phyloP scores from a whole-genome alignment of 2,797 vertebrate genomes.

The Anisognathus igniventris region DNA sequence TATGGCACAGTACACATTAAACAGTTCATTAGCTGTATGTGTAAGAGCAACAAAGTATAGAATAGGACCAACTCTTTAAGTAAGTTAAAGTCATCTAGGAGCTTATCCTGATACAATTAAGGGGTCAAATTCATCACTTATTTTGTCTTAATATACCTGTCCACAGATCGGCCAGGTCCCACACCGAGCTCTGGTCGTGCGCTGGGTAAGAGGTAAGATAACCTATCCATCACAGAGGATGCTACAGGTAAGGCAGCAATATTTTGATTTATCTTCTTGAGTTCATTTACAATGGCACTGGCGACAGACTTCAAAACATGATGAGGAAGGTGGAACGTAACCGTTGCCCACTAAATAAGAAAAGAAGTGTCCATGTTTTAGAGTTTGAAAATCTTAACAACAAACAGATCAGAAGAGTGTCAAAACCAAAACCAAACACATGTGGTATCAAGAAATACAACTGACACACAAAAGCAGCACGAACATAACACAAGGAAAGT shows the following conservation, averaged over 20 bases:
- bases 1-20: rapidly evolving
- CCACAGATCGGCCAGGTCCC: conserved; percentile 95
- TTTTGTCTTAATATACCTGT: conserved; percentile 79
- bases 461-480: neutral
- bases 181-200: conserved; percentile 94
- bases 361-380: neutral
- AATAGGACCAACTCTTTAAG: neutral
- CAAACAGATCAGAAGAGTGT: neutral
- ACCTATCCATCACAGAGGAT: conserved; percentile 98
- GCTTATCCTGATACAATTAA: neutral
- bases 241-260: conserved; percentile 98
- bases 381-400: neutral
- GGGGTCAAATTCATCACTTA: neutral
- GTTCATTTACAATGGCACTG: conserved; percentile 93
- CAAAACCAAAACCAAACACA: neutral
- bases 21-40: neutral
- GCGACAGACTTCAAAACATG: conserved; percentile 94
- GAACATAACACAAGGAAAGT: neutral
- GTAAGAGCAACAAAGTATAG: neutral
- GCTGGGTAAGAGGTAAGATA: conserved; percentile 98
- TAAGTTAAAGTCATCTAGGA: neutral
- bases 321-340: conserved; percentile 97
- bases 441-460: neutral
- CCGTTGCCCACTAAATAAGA: conserved; percentile 91
- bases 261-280: conserved; percentile 99